A percentile compares a stretch with the other conserved stretches of the same genome.
phyloP scores from a whole-genome alignment of 1,140 invertebrate genomes.

The Lepidurus arcticus region DNA sequence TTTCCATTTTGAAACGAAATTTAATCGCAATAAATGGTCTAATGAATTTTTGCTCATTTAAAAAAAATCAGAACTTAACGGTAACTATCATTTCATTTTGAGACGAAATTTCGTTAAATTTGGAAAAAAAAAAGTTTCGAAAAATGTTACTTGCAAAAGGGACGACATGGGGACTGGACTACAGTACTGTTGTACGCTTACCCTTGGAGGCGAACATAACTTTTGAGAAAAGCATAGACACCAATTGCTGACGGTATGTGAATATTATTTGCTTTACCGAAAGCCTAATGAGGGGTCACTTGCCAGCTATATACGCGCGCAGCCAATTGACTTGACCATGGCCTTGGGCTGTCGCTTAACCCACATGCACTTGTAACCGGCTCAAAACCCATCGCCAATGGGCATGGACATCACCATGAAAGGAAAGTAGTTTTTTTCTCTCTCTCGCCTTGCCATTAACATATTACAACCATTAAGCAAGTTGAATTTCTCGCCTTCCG shows the following conservation, averaged over 20 bases:
- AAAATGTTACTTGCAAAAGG: no score
- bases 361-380: background rate
- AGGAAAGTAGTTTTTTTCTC: background rate
- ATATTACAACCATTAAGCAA: background rate
- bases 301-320: background rate
- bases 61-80: no score
- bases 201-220: background rate
- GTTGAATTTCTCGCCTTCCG: background rate
- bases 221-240: background rate
- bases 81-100: no score
- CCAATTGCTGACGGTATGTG: background rate
- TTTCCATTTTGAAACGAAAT: no score
- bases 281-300: conserved; percentile 12
- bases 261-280: background rate
- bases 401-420: background rate
- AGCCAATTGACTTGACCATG: background rate
- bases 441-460: background rate
- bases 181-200: no score
- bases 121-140: no score
- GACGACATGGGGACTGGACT: no score
- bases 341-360: conserved; percentile 2
- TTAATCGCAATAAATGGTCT: no score
- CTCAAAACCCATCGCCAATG: background rate
- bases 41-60: no score
- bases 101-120: no score